Evolutionary conservation across 2,113 vertebrate species (phyloP), one percentile per base, ranked within the genome.

Genomic region (Myotis brandtii): DNA sequence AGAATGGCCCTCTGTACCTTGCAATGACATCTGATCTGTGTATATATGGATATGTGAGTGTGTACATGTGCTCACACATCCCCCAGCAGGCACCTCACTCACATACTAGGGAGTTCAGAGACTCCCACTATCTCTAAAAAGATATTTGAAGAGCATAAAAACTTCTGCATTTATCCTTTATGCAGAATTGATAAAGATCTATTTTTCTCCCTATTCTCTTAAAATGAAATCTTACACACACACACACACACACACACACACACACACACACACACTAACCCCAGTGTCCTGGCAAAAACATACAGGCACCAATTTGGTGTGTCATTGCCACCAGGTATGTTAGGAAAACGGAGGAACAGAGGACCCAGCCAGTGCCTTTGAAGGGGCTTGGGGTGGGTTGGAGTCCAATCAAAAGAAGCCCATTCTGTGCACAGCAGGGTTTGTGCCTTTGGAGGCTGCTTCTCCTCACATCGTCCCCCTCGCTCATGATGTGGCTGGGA

Each of bases 201-300:
- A 18, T 37, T 67, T 86, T 62, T 69, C 40, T 73, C n/a, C 70
- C 54, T 79, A 46, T n/a, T 48, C 77, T 75, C 18, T 82, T 89
- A 48, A 89, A 87, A 82, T 83, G 50, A 91, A 79, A 64, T 66
- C 10, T 16, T 64, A 86, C 9, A 54, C 4, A 59, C 10, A 59
- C 40, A 72, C 43, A 37, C 11, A 59, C 23, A 43, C n/a, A 37
- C 12, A 62, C 23, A 46, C 34, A 66, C 62, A 64, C 62, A 50
- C 27, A 86, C 5, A 56, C 4, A 50, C 11, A 72, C 40, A 37
- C 11, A 59, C 23, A 43, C n/a, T 34, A 32, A 34, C 32, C 12
- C 59, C 56, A 84, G 46, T 48, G 73, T n/a, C 34, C 40, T 30
- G 32, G 11, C 23, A 5, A 25, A 92, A 75, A 32, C 18, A 50